Base-by-base conservation (phyloP, 2,113 vertebrate species). In the Colinus virginianus region DNA sequence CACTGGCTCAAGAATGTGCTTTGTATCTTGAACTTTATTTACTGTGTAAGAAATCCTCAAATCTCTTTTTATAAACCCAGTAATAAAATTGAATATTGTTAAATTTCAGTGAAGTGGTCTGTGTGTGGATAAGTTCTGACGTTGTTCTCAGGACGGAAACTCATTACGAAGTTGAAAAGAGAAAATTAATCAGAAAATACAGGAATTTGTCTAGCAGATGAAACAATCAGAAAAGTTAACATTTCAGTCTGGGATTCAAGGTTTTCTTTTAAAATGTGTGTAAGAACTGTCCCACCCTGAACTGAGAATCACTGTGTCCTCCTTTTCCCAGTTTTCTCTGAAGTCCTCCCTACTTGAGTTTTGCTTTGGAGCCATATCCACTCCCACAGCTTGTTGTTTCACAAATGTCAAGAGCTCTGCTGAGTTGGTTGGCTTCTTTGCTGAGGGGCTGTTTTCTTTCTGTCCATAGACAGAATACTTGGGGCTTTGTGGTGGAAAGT, bases 361-460 rank as follows among this genome's bases (percentile, higher is more conserved):
- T 75, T 66, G 13, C 43, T 71, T 90, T 1, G 1, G 53, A 88
- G 58, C 48, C 0, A 0, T 71, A 78, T 48, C 59, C 42, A 26
- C 32, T 82, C 53, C 81, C 11, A 0, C 40, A 36, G 53, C 70
- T 75, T 78, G 17, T 26, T 68, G 0, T 81, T 84, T 76, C 80
- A 38, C 63, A 79, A 70, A 69, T 89, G 53, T 72, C 71, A 87
- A 49, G 34, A 61, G 28, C 84, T 90, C 55, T 5, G 13, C 84
- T 78, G 83, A 92, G 70, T 62, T 88, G 70, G 74, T 56, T 19
- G 43, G 86, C 76, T 82, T 22, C 82, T 68, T 81, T 82, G n/a
- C 66, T 56, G 58, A 75, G 40, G 84, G 81, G 28, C 82, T 36
- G 61, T 91, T 91, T 75, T 72, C 8, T 69, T 88, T 71, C 40